Base-by-base conservation (phyloP, 2,797 vertebrate species). In the Dallia pectoralis region DNA sequence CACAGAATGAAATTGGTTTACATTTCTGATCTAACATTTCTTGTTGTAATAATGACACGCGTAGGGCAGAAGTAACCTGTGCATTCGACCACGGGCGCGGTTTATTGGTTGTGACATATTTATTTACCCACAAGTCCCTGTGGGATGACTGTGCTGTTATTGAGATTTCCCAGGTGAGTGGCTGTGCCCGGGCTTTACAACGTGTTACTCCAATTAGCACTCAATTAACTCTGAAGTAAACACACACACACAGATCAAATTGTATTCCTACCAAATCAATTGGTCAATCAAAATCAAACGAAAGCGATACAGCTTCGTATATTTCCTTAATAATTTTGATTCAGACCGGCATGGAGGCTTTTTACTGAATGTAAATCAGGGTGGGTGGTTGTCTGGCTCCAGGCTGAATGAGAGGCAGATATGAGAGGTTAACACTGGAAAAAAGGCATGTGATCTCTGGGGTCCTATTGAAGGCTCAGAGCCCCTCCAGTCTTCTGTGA, bases 151-250 rank as follows among this genome's bases (percentile, higher is more conserved):
- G 63, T 79, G 82, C 86, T 84, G 86, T 79, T 86, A 86, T 86
- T 81, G 67, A 78, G 82, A 86, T 87, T 87, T 89, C 90, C 90
- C 62, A 86, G 75, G 86, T 78, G 87, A 72, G 65, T 69, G 69
- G 77, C 70, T 16, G 73, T 75, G 84, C 81, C 78, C 5, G 62
- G 76, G 82, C 82, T 88, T 86, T 79, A 86, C 87, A 74, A 77
- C 48, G 18, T 87, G 88, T 89, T 85, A 79, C 82, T 79, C 84
- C 89, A 91, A 91, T 90, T 90, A 91, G 87, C 71, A 85, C 89
- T 89, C 86, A 90, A 91, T 91, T 91, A 91, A 85, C 71, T 71
- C 8, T 65, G 72, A 74, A 86, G 87, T 87, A 89, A 89, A 90
- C 88, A 90, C 82, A 74, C 56, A 74, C 56, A 56, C 1, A 11